Evolutionary conservation across 2,888 invertebrate species (phyloP).

Genomic region (Flexamia atlantica): DNA sequence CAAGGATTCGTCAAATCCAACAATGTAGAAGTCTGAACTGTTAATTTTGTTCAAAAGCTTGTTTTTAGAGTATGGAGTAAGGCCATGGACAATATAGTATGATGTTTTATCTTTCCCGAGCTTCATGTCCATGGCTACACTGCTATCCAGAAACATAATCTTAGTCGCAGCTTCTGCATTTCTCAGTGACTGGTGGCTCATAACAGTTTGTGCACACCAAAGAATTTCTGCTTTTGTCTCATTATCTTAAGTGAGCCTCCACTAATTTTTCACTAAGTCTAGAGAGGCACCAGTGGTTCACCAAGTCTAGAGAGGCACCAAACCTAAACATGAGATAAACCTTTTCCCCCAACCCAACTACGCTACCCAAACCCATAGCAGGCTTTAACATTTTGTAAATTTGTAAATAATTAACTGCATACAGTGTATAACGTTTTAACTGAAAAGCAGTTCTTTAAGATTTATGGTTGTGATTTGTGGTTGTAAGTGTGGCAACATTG

Average conservation of each 20-base stretch:
- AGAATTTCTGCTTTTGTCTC: constrained; percentile 22
- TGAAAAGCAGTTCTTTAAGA: no score
- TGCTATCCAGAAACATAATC: background rate
- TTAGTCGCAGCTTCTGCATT: background rate
- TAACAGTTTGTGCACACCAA: background rate
- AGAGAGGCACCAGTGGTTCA: no score
- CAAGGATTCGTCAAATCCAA: constrained; percentile 19
- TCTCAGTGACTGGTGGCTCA: background rate
- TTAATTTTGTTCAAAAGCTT: background rate
- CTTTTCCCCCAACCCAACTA: no score
- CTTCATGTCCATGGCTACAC: background rate
- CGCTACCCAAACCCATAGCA: no score
- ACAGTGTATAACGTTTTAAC: no score
- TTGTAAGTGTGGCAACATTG: no score
- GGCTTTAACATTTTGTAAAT: no score
- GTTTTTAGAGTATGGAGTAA: background rate
- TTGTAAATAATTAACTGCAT: no score
- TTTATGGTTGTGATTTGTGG: no score
- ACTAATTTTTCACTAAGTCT: no score
- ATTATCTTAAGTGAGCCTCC: background rate
- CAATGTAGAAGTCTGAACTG: background rate
- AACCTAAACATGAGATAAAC: no score
- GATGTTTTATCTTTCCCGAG: constrained; percentile 3
- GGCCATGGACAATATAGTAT: background rate
- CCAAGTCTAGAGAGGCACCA: no score